phyloP scores from a whole-genome alignment of 2,113 vertebrate species.

The Athene noctua region DNA sequence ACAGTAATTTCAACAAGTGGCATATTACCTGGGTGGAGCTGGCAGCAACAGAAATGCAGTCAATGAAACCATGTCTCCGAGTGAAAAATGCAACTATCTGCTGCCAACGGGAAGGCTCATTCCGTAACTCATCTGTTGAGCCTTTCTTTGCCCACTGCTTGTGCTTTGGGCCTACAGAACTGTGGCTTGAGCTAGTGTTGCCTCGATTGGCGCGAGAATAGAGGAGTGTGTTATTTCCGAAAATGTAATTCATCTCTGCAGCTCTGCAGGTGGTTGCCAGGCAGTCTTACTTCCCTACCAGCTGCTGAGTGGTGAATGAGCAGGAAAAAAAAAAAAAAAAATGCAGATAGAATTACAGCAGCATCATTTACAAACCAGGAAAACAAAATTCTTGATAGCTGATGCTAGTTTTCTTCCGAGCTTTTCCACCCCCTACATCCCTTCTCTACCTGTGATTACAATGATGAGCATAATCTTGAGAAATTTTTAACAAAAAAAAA shows the following conservation, averaged over 20 bases:
- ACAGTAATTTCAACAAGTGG: slow-evolving; percentile 67
- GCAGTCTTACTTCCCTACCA: slow-evolving; percentile 82
- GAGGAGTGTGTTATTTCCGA: slow-evolving; percentile 94
- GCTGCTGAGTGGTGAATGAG: slow-evolving; percentile 81
- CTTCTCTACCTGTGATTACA: slow-evolving; percentile 60
- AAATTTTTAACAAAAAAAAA: background rate
- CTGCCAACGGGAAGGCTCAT: slow-evolving; percentile 91
- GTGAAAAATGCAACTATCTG: slow-evolving; percentile 94
- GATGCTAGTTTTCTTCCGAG: slow-evolving; percentile 63
- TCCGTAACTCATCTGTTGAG: slow-evolving; percentile 87
- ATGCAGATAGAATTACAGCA: slow-evolving; percentile 84
- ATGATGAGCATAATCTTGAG: background rate
- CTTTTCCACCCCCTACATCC: slow-evolving; percentile 41
- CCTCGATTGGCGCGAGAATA: slow-evolving; percentile 88
- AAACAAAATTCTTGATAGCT: slow-evolving; percentile 71
- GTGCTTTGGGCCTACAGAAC: slow-evolving; percentile 84
- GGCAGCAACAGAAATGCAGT: slow-evolving; percentile 90
- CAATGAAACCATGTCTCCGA: slow-evolving; percentile 90
- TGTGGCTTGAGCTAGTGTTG: slow-evolving; percentile 83
- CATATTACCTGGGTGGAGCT: slow-evolving; percentile 89
- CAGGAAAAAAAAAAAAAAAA: slow-evolving; percentile 61
- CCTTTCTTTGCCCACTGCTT: slow-evolving; percentile 89
- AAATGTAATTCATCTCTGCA: slow-evolving; percentile 98
- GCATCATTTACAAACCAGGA: slow-evolving; percentile 75
- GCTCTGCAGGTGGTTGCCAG: slow-evolving; percentile 83